phyloP scores from a whole-genome alignment of 64 coral and sea anemone species.

The Actinia equina region DNA sequence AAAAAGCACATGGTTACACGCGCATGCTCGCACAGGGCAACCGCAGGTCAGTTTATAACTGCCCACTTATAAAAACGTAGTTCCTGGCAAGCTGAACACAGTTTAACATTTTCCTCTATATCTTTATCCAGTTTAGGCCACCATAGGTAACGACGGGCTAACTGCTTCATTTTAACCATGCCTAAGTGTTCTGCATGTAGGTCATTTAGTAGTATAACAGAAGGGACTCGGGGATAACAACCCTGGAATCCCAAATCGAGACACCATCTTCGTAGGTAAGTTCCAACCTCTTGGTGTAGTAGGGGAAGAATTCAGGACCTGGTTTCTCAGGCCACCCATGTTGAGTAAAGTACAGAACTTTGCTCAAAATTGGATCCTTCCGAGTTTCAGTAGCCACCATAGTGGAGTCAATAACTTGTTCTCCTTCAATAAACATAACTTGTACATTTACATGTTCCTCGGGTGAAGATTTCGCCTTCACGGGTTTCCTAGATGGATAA shows the following conservation, averaged over 20 bases:
- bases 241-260: background rate
- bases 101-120: background rate
- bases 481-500: background rate
- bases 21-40: too few relatives aligned
- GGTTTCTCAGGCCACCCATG: conserved; percentile 13
- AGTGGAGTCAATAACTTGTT: conserved; percentile 1
- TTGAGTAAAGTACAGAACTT: conserved; percentile 24
- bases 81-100: background rate
- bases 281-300: conserved; percentile 17
- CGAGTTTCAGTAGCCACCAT: conserved; percentile 9
- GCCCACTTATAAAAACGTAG: too few relatives aligned
- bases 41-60: too few relatives aligned
- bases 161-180: conserved; percentile 21
- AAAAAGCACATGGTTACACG: too few relatives aligned
- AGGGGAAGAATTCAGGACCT: background rate
- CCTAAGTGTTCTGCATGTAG: conserved; percentile 32
- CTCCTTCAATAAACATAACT: conserved; percentile 13
- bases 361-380: conserved; percentile 15
- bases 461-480: background rate
- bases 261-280: too few relatives aligned
- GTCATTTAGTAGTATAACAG: background rate
- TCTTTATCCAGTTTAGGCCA: background rate
- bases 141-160: conserved; percentile 9
- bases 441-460: conserved; percentile 18
- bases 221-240: background rate